Evolutionary conservation across 2,888 invertebrate genomes (phyloP).

Genomic region (Amiota communis): DNA sequence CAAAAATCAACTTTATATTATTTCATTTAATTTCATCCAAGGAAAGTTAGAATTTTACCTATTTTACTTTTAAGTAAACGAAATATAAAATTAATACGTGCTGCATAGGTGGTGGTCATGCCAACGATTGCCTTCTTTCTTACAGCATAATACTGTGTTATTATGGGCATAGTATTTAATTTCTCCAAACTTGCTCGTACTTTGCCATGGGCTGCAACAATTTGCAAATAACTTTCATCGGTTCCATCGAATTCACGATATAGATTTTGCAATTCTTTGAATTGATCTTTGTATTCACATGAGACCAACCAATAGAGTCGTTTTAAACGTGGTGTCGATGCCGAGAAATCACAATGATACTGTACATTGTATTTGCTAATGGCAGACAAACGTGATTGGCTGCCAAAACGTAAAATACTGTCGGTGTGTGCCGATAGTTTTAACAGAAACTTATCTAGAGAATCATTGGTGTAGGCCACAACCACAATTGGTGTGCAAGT

Average conservation of each 20-base stretch:
- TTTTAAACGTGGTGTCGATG: constrained; percentile 58
- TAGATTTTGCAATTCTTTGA: constrained; percentile 60
- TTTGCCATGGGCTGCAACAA: constrained; percentile 55
- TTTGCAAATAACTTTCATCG: constrained; percentile 60
- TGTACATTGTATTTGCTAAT: constrained; percentile 75
- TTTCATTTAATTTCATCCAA: too few species aligned
- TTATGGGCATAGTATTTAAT: constrained; percentile 75
- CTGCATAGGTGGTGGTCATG: constrained; percentile 86
- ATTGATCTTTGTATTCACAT: constrained; percentile 62
- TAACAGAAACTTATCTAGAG: constrained; percentile 88
- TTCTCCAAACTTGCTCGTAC: constrained; percentile 67
- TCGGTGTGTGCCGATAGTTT: constrained; percentile 77
- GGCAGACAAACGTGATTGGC: constrained; percentile 78
- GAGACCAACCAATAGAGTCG: constrained; percentile 61
- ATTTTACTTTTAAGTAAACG: constrained; percentile 78
- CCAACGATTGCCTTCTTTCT: constrained; percentile 78
- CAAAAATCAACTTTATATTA: constrained; percentile 48
- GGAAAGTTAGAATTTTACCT: constrained; percentile 70
- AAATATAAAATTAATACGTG: constrained; percentile 78
- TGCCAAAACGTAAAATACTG: constrained; percentile 80
- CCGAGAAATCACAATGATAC: constrained; percentile 37
- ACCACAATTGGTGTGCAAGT: constrained; percentile 78
- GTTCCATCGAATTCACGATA: constrained; percentile 67
- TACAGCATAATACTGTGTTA: constrained; percentile 77
- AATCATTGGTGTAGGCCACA: constrained; percentile 89